These are phyloP conservation scores for Tringa solitaria DNA, from an alignment of 2,113 vertebrate species.

Conservation along the genomic window DNA sequence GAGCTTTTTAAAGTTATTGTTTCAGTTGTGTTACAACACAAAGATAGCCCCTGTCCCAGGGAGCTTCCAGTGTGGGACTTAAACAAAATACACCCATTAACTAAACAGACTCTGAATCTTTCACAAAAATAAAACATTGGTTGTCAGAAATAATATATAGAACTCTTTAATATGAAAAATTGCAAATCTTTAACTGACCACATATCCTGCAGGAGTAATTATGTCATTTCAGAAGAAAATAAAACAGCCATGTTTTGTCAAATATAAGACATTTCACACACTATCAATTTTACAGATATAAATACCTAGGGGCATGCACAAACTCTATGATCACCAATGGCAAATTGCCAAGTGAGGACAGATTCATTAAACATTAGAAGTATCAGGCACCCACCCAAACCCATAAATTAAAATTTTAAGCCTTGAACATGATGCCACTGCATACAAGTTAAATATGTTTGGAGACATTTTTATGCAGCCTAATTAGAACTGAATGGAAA, in stretches of 20 bases:
- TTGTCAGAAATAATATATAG: constrained; percentile 49
- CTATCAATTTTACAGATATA: constrained; percentile 60
- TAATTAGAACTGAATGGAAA: constrained; percentile 58
- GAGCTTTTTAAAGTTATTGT: constrained; percentile 17
- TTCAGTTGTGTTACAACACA: constrained; percentile 20
- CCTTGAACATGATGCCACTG: neutral
- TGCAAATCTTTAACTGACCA: constrained; percentile 43
- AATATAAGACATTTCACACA: constrained; percentile 57
- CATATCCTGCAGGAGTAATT: constrained; percentile 60
- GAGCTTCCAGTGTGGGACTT: constrained; percentile 15
- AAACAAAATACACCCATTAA: constrained; percentile 16
- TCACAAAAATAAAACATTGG: constrained; percentile 25
- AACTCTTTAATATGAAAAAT: constrained; percentile 39
- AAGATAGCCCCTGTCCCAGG: constrained; percentile 7
- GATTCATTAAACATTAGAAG: constrained; percentile 51
- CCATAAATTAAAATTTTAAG: constrained; percentile 53
- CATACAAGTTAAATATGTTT: constrained; percentile 25
- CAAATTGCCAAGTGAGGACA: constrained; percentile 54
- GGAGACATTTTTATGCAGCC: constrained; percentile 39
- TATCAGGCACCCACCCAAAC: constrained; percentile 41
- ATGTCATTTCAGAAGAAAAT: constrained; percentile 56
- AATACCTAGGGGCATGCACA: constrained; percentile 47
- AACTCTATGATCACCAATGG: constrained; percentile 29
- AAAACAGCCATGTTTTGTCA: constrained; percentile 53
- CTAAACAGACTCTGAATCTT: constrained; percentile 29